A percentile compares a stretch with the other conserved stretches of the same genome.
Conservation (phyloP, 2,888 invertebrate genomes). For the Caenorhabditis macrosperma region DNA sequence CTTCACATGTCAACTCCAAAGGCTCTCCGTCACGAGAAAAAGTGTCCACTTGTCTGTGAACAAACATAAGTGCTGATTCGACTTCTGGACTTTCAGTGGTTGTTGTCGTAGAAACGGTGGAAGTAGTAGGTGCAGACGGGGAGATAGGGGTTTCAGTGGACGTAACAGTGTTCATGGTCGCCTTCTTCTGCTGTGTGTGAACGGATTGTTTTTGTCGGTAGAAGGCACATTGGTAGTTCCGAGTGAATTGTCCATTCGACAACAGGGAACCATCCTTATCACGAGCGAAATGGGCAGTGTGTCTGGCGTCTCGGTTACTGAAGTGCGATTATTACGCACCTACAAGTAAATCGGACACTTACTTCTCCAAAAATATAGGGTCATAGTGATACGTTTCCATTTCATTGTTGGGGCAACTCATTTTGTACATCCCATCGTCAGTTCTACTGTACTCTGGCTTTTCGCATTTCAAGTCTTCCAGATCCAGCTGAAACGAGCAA, state of each 20-base stretch:
- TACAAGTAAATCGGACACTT: neutral
- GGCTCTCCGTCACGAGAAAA: constrained; percentile 72
- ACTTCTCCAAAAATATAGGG: constrained; percentile 38
- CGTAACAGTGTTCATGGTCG: neutral
- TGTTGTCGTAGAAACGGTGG: neutral
- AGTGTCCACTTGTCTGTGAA: constrained; percentile 63
- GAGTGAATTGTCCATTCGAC: constrained; percentile 42
- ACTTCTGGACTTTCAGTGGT: constrained; percentile 20
- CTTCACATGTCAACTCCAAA: constrained; percentile 74
- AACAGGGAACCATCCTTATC: constrained; percentile 47
- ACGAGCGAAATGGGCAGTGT: constrained; percentile 49
- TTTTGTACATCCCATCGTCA: constrained; percentile 44
- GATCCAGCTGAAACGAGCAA: constrained; percentile 21
- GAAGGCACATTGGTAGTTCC: constrained; percentile 46
- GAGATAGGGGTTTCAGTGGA: neutral
- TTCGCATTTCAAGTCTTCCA: constrained; percentile 23
- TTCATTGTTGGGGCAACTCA: constrained; percentile 45
- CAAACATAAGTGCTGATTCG: constrained; percentile 12
- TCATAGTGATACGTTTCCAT: constrained; percentile 50
- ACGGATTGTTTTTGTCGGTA: constrained; percentile 37
- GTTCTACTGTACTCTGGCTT: constrained; percentile 29
- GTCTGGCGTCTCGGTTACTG: constrained; percentile 41
- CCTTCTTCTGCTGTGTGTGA: constrained; percentile 13
- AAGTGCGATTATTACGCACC: neutral
- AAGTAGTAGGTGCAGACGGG: neutral